These are phyloP conservation scores for Callocephalon fimbriatum DNA, from an alignment of 2,113 vertebrate species.

Conservation along the genomic window DNA sequence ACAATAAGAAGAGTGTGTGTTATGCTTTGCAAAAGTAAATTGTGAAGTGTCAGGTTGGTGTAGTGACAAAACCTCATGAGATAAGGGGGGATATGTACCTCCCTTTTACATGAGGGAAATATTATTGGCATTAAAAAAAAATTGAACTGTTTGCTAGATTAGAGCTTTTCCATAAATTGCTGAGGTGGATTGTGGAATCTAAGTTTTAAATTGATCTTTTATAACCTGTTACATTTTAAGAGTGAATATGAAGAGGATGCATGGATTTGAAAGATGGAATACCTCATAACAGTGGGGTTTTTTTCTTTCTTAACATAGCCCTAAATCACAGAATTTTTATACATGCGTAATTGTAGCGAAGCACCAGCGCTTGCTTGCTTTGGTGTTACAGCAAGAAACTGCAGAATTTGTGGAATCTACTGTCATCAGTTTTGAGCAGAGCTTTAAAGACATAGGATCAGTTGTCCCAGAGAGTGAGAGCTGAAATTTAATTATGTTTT, in stretches of 20 bases:
- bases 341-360: neutral
- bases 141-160: neutral
- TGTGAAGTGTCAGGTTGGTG: neutral
- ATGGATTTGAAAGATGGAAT: neutral
- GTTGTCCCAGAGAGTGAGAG: neutral
- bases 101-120: neutral
- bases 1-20: neutral
- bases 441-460: neutral
- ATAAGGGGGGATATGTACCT: neutral
- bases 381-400: neutral
- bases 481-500: neutral
- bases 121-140: neutral
- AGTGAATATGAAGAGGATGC: neutral
- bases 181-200: neutral
- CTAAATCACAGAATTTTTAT: neutral
- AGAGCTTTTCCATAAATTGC: neutral
- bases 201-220: neutral
- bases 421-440: neutral
- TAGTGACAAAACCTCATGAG: neutral
- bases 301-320: neutral
- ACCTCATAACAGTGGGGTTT: neutral
- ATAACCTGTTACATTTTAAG: neutral
- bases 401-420: neutral
- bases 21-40: neutral
- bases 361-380: neutral